Conservation (phyloP, 2,797 vertebrate genomes). For the Rhyacichthys aspro region DNA sequence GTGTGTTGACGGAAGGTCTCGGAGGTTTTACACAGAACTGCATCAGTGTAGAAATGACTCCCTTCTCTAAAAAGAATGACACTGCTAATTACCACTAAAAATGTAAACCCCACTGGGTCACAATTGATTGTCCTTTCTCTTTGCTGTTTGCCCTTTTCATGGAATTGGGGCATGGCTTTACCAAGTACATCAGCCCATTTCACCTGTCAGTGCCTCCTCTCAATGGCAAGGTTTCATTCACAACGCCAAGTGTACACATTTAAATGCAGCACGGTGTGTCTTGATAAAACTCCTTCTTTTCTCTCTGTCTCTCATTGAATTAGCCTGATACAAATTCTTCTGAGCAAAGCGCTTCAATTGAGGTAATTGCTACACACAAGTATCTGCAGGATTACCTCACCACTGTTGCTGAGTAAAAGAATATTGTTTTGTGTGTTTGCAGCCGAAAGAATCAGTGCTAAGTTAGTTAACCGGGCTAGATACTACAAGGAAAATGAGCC, state of each 20-base stretch:
- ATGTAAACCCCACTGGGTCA: neutral
- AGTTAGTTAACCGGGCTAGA: no score
- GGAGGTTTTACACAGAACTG: constrained; percentile 2
- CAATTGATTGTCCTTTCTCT: constrained; percentile 30
- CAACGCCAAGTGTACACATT: constrained; percentile 28
- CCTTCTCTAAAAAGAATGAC: constrained; percentile 3
- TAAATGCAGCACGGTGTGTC: constrained; percentile 19
- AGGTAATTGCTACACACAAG: constrained; percentile 51
- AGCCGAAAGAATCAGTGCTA: constrained; percentile 54
- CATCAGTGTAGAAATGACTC: neutral
- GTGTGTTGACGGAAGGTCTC: constrained; percentile 14
- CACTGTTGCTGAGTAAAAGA: constrained; percentile 40
- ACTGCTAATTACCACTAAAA: neutral
- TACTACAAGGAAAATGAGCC: no score
- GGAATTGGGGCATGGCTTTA: constrained; percentile 21
- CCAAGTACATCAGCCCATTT: constrained; percentile 2
- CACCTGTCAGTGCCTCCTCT: neutral
- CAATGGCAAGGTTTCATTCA: constrained; percentile 47
- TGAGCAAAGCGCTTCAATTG: constrained; percentile 32
- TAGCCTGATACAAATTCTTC: constrained; percentile 36
- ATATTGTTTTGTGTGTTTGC: constrained; percentile 38
- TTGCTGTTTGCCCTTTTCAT: constrained; percentile 27
- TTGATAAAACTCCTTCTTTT: constrained; percentile 4
- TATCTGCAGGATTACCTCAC: constrained; percentile 58
- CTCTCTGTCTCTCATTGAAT: constrained; percentile 11